A percentile compares a stretch with the other conserved stretches of the same genome.
Conservation (phyloP, 2,113 vertebrate species). For the Scophthalmus maximus region DNA sequence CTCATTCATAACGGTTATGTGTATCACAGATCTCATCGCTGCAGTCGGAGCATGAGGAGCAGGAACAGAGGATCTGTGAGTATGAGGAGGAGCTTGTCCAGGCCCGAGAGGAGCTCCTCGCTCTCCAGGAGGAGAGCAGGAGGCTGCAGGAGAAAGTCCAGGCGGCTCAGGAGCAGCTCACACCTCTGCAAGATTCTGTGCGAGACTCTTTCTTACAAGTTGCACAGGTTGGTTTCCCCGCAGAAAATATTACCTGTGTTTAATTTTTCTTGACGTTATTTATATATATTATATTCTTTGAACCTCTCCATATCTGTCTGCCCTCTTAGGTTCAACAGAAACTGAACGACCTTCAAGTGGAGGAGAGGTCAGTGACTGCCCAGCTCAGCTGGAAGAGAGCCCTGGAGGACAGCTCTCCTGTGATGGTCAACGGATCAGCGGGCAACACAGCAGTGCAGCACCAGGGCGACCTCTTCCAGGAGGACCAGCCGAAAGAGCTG, state of each 20-base stretch:
- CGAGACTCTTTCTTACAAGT: constrained; percentile 92
- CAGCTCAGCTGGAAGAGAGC: constrained; percentile 89
- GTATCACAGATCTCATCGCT: constrained; percentile 88
- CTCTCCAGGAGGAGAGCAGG: constrained; percentile 92
- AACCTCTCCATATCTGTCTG: background rate
- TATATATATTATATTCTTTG: no score
- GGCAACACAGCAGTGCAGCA: constrained; percentile 56
- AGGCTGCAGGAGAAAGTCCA: constrained; percentile 90
- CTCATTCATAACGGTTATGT: background rate
- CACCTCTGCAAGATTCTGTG: constrained; percentile 91
- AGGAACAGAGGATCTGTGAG: constrained; percentile 91
- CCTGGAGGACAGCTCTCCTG: constrained; percentile 83
- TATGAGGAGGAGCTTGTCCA: constrained; percentile 93
- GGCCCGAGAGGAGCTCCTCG: constrained; percentile 90
- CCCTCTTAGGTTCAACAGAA: constrained; percentile 87
- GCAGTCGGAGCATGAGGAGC: constrained; percentile 90
- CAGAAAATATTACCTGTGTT: background rate
- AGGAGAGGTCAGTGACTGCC: constrained; percentile 86
- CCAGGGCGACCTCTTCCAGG: constrained; percentile 60
- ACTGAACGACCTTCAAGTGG: constrained; percentile 87
- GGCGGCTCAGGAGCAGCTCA: constrained; percentile 89
- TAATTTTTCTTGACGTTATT: background rate
- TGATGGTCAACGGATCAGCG: constrained; percentile 86
- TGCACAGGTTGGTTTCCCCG: constrained; percentile 84
- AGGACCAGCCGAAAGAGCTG: constrained; percentile 66